A percentile compares a stretch with the other conserved stretches of the same genome.
Evolutionary conservation across 2,888 invertebrate genomes (phyloP).

Genomic region (Harpagoxenus sublaevis): DNA sequence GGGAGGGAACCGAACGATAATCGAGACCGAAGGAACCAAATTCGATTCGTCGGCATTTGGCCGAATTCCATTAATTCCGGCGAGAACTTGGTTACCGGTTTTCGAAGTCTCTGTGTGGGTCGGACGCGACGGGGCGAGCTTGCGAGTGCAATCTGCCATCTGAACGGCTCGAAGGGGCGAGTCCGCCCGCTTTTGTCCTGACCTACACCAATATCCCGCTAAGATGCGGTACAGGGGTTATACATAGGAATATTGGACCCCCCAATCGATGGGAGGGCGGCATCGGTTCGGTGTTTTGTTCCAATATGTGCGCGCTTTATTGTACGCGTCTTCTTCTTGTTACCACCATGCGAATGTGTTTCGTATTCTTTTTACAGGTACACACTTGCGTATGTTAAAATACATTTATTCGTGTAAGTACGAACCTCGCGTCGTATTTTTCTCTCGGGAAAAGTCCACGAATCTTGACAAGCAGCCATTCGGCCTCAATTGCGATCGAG

Average conservation of each 20-base stretch:
- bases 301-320: neutral
- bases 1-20: conserved; percentile 51
- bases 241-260: conserved; percentile 28
- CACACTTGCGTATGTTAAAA: conserved; percentile 3
- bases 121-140: conserved; percentile 50
- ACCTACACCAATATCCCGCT: conserved; percentile 70
- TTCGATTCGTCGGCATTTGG: conserved; percentile 67
- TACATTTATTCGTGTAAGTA: conserved; percentile 18
- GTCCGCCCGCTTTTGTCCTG: conserved; percentile 59
- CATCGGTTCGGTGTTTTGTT: neutral
- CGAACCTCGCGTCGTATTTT: conserved; percentile 5
- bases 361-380: neutral
- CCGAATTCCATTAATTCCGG: conserved; percentile 70
- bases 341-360: neutral
- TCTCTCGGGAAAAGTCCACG: conserved; percentile 4
- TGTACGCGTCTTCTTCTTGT: neutral
- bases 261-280: conserved; percentile 28
- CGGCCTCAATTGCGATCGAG: conserved; percentile 7
- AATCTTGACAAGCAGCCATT: conserved; percentile 19
- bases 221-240: conserved; percentile 7
- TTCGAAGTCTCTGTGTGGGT: conserved; percentile 44
- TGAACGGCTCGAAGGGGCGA: conserved; percentile 56
- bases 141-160: conserved; percentile 65
- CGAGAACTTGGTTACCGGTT: conserved; percentile 63
- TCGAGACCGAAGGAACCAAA: conserved; percentile 61